Evolutionary conservation across 2,888 invertebrate species (phyloP).

Genomic region (Tenthredo notha): DNA sequence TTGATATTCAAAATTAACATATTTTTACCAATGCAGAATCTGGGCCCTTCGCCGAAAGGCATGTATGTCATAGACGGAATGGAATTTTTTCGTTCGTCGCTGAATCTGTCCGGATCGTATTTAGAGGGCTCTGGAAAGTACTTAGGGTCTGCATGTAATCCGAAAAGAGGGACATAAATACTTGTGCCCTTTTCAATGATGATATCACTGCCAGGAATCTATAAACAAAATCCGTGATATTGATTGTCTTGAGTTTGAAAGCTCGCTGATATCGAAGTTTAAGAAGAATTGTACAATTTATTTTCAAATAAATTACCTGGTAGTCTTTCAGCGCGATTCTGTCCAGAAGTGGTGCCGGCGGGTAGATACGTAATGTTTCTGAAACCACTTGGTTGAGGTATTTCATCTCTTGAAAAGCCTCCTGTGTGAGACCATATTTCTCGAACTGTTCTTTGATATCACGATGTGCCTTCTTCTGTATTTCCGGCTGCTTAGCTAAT

Average conservation of each 20-base stretch:
- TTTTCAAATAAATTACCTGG: constrained; percentile 60
- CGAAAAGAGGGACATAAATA: constrained; percentile 64
- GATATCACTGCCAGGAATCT: constrained; percentile 69
- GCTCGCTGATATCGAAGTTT: not conserved
- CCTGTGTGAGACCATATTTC: constrained; percentile 65
- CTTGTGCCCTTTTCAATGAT: constrained; percentile 68
- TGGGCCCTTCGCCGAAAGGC: constrained; percentile 71
- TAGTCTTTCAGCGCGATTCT: constrained; percentile 66
- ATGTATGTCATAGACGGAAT: constrained; percentile 66
- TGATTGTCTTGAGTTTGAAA: not conserved
- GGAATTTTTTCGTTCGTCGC: constrained; percentile 66
- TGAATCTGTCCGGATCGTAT: constrained; percentile 72
- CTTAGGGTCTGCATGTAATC: constrained; percentile 66
- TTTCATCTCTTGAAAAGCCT: constrained; percentile 67
- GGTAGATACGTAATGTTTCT: constrained; percentile 70
- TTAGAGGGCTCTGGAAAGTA: constrained; percentile 63
- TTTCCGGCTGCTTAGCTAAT: constrained; percentile 66
- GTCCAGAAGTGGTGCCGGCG: constrained; percentile 70
- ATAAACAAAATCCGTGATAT: not conserved
- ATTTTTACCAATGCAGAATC: constrained; percentile 67
- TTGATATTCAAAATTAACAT: constrained; percentile 51
- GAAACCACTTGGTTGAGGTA: constrained; percentile 69
- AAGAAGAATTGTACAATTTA: not conserved
- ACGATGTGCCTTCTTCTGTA: constrained; percentile 64
- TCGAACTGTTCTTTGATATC: constrained; percentile 67